Conservation (phyloP, 2,888 invertebrate genomes). For the Eristalis pertinax region DNA sequence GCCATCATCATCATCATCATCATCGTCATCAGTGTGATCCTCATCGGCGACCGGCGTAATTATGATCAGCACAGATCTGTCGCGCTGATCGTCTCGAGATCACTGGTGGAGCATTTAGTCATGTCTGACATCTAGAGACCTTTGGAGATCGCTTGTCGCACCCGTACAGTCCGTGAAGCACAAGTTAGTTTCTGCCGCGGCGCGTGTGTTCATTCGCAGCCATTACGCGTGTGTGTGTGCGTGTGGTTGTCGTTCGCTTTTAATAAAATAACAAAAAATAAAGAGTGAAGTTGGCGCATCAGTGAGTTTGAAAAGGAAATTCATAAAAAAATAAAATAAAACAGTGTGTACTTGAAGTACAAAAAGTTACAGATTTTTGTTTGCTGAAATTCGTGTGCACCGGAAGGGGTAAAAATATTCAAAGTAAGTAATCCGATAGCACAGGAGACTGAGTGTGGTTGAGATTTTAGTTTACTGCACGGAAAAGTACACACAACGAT, state of each 20-base stretch:
- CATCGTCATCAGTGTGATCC: neutral
- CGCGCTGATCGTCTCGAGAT: conserved; percentile 62
- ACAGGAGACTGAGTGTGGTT: neutral
- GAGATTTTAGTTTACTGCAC: neutral
- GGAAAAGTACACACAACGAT: conserved; percentile 7
- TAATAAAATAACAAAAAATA: neutral
- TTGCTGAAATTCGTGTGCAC: neutral
- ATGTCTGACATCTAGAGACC: conserved; percentile 71
- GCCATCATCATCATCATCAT: conserved; percentile 34
- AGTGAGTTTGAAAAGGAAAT: conserved; percentile 47
- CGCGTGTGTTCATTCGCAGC: conserved; percentile 29
- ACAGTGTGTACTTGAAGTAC: neutral
- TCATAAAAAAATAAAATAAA: neutral
- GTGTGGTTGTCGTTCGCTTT: conserved; percentile 4
- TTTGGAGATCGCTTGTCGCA: conserved; percentile 53
- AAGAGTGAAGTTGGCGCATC: conserved; percentile 43
- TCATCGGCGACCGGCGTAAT: neutral
- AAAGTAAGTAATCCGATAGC: conserved; percentile 58
- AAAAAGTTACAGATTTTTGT: neutral
- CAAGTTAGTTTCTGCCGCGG: conserved; percentile 31
- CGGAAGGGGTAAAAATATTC: conserved; percentile 13
- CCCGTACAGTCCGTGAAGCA: neutral
- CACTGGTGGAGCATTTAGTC: conserved; percentile 61
- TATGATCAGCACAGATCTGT: conserved; percentile 52
- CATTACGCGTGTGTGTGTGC: conserved; percentile 13